Evolutionary conservation across 2,113 vertebrate genomes (phyloP).

Genomic region (Butorides virescens): DNA sequence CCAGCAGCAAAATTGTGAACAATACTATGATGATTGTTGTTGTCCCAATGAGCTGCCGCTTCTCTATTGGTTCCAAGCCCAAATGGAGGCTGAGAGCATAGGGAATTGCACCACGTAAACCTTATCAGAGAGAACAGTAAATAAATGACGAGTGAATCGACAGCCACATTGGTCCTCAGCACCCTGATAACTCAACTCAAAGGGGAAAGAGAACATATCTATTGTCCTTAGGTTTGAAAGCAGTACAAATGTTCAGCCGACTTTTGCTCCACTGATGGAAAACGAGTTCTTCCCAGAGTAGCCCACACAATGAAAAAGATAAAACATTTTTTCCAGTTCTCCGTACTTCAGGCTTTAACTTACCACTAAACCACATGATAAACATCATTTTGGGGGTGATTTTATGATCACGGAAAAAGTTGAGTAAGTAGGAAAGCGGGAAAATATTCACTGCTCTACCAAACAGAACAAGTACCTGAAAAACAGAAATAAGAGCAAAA

Average conservation of each 20-base stretch:
- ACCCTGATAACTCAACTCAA: neutral
- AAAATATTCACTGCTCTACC: slow-evolving; percentile 97
- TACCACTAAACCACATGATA: slow-evolving; percentile 99
- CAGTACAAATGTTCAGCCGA: neutral
- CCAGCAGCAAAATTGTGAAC: slow-evolving; percentile 93
- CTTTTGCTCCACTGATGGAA: neutral
- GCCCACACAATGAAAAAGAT: neutral
- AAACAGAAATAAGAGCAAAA: slow-evolving; percentile 11
- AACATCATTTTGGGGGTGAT: slow-evolving; percentile 99
- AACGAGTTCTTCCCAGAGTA: neutral
- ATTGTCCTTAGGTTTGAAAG: neutral
- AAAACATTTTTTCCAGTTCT: neutral
- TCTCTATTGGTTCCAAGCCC: slow-evolving; percentile 94
- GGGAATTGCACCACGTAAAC: slow-evolving; percentile 93
- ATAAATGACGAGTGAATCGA: neutral
- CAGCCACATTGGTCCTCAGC: neutral
- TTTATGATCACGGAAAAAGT: slow-evolving; percentile 98
- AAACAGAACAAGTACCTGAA: slow-evolving; percentile 90
- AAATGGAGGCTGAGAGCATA: slow-evolving; percentile 96
- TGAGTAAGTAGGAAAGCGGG: slow-evolving; percentile 93
- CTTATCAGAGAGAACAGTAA: slow-evolving; percentile 56
- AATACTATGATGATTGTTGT: slow-evolving; percentile 97
- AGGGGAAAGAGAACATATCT: neutral
- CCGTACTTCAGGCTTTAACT: slow-evolving; percentile 44
- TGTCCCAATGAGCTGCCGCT: slow-evolving; percentile 95